Base-by-base conservation (phyloP, 2,888 invertebrate species). In the Acronicta aceris region DNA sequence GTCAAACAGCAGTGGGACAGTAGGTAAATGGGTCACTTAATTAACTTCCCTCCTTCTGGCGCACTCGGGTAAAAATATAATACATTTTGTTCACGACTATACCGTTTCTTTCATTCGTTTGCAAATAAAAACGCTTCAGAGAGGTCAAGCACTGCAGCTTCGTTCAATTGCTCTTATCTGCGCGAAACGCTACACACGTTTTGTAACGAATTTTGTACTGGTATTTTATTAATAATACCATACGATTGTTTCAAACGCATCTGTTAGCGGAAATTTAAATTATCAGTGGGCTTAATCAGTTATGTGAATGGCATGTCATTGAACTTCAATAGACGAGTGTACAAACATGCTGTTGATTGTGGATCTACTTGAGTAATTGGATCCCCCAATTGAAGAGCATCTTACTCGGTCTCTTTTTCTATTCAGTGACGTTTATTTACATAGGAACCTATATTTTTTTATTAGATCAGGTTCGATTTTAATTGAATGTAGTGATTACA, bases 161-260 rank as follows among this genome's bases (percentile, higher is more conserved):
- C 38, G 15, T 56, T 72, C 59, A 70, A 75, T 72, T 62, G 63
- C 66, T 75, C 59, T 74, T 69, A 69, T 59, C 66, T 53, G 55
- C 47, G 58, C 43, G 57, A 69, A 65, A 74, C 53, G 58, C 59
- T 60, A 49, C 48, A 58, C 56, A 56, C 52, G 52, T 17, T 57
- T 30, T 49, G 15, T 59, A 63, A 68, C 68, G 27, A 62, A 48
- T 21, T 51, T 64, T 63, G 48, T 42, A 43, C n/a, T 38, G 13
- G 45, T 42, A n/a, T n/a, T n/a, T 21, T 21, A 21, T 21, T 21
- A 21, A n/a, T n/a, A 21, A 36, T 57, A 59, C 59, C 72, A 70
- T 50, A 55, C 17, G n/a, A 54, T 48, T 51, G 54, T 52, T 48
- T 16, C 9, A 16, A 10, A 6, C 12, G n/a, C 13, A 17, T 53